Evolutionary conservation across 30 jellyfish, hydroid and myxozoan species (phyloP), one percentile per base, ranked within the genome.

Genomic region (Turritopsis rubra): DNA sequence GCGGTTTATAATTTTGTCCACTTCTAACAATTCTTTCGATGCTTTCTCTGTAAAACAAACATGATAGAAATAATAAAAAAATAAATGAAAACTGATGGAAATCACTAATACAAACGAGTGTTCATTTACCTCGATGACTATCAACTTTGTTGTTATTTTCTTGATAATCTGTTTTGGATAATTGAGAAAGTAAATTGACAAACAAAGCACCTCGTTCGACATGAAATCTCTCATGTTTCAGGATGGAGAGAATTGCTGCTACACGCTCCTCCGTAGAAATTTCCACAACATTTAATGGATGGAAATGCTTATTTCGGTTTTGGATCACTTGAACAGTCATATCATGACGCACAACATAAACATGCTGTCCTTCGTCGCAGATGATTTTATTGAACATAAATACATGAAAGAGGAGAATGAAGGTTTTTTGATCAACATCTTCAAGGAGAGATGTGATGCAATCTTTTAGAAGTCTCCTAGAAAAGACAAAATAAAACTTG

Each of bases 1-100:
- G 1, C 41, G 25, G 0, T 41, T 5, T 20, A 89, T 74, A 17
- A 28, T 22, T 0, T 20, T 41, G 53, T 88, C 96, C 30, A 88
- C 28, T 20, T 29, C 28, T 1, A 66, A 22, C 9, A 81, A 84
- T 17, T 73, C 76, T 13, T 31, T 75, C 52, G 68, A 83, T n/a
- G 53, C 17, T 22, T 75, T 18, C 16, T n/a, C 83, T 75, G 20
- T 22, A 7, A 75, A 21, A 41, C 9, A 41, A 41, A 41, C 60
- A 41, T 41, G 60, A 41, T n/a, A n/a, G n/a, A n/a, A n/a, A n/a
- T n/a, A 41, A 41, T 41, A 3, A 41, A 13, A 41, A 41, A 41
- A 5, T 3, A 41, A 5, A 13, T 41, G 9, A 41, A 3, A 5
- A 41, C 5, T 13, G 60, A 41, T 3, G 13, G 60, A 13, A 41